Evolutionary conservation across 2,888 invertebrate species (phyloP).

Genomic region (Eupelmus urozonus): DNA sequence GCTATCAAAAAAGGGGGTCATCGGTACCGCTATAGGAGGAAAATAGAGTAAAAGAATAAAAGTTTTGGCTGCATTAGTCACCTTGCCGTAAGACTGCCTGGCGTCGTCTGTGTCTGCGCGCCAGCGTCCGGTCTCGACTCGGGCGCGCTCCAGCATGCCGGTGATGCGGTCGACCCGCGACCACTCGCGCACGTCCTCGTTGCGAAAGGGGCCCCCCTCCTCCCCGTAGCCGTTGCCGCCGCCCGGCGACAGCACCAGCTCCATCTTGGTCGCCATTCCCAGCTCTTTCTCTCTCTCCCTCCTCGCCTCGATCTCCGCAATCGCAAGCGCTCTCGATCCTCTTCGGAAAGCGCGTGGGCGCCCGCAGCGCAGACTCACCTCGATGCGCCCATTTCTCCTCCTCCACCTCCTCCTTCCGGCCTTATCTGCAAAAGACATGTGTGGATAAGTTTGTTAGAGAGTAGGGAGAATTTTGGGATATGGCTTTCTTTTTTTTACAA

Average conservation of each 20-base stretch:
- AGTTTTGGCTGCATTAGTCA: conserved; percentile 61
- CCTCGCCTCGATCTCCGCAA: no score
- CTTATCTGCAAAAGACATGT: neutral
- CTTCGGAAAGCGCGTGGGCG: conserved; percentile 1
- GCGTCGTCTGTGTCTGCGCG: conserved; percentile 77
- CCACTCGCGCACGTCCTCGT: conserved; percentile 80
- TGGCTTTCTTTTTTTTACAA: no score
- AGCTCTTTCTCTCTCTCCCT: no score
- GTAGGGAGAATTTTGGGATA: no score
- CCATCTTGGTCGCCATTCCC: conserved; percentile 63
- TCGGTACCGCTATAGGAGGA: no score
- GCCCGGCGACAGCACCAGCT: conserved; percentile 69
- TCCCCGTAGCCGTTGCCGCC: conserved; percentile 63
- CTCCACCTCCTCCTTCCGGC: neutral
- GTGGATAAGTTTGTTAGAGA: no score
- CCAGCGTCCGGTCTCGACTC: conserved; percentile 80
- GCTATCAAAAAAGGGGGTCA: no score
- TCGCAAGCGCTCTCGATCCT: no score
- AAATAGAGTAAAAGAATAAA: neutral
- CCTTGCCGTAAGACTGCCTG: conserved; percentile 80
- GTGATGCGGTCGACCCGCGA: conserved; percentile 79
- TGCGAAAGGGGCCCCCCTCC: conserved; percentile 77
- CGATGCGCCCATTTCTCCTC: neutral
- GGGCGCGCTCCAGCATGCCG: conserved; percentile 79
- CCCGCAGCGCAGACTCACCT: no score